Evolutionary conservation across 2,888 invertebrate genomes (phyloP), one percentile per base, ranked within the genome.

Genomic region (Diogma glabrata): DNA sequence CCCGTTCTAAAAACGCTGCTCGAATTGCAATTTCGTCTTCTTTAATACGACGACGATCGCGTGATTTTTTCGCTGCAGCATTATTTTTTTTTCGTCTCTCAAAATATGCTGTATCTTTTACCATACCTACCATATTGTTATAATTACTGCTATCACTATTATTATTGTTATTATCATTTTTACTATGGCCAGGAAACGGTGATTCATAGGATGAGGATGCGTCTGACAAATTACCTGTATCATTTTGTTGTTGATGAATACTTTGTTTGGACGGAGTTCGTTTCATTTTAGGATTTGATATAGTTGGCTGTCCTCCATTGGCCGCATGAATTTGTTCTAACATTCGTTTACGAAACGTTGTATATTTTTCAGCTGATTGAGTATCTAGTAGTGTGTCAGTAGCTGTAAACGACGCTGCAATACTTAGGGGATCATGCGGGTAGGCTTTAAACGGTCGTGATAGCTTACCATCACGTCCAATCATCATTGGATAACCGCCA

Each of bases 1-100:
- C 91, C 59, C 87, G 84, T 66, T 94, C 91, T 17, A 95, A 73
- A 60, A 83, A 87, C 0, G 88, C 85, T 1, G 91, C 90, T 52
- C 91, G 75, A 36, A 94, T 84, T 0, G 93, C 91, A 49, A 94
- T 83, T 60, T 92, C 90, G 58, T 94, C 91, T 66, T 96, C 95
- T 60, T 94, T 88, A 40, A 87, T 81, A 59, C 92, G 76, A 53
- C 96, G 75, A 1, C 91, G 82, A 62, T 96, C 95, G 3, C 96
- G 75, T 0, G 93, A 94, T 58, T 92, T 78, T 68, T 96, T 96
- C 1, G 96, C 96, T 0, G 96, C 95, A 56, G 85, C 88, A 66
- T 96, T 96, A 67, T 96, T 96, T 64, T 91, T 89, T 57, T 87
- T 78, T 9, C 95, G 72, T 51, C 92, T 79, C 60, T 89, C 92